These are phyloP conservation scores for Leucophora obtusa DNA, from an alignment of 2,888 invertebrate species.

Conservation along the genomic window DNA sequence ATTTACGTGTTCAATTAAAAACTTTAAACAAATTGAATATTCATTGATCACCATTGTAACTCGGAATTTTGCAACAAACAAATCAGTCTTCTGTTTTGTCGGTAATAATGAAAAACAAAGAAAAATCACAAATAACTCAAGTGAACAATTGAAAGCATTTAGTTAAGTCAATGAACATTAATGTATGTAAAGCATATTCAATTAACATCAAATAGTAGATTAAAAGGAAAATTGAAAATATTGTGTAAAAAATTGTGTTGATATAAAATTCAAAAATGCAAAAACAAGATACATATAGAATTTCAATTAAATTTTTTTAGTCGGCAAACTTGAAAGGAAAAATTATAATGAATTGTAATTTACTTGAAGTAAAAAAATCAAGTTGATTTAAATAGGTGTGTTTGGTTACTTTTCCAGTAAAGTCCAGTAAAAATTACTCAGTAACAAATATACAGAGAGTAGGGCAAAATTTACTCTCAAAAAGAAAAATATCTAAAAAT, in stretches of 20 bases:
- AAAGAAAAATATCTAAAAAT: too few species aligned
- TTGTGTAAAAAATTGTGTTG: constrained; percentile 32
- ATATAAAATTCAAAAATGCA: constrained; percentile 41
- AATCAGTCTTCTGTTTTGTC: constrained; percentile 36
- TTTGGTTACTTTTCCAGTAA: too few species aligned
- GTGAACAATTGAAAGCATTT: constrained; percentile 52
- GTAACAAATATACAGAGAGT: too few species aligned
- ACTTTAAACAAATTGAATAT: constrained; percentile 43
- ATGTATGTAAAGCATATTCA: constrained; percentile 46
- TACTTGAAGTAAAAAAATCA: too few species aligned
- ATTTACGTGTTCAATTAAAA: constrained; percentile 43
- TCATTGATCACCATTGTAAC: constrained; percentile 39
- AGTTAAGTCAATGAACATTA: constrained; percentile 49
- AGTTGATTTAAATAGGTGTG: too few species aligned
- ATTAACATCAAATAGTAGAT: constrained; percentile 45
- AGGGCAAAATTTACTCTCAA: too few species aligned
- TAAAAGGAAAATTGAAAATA: constrained; percentile 16
- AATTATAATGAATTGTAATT: background rate
- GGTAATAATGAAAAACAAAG: constrained; percentile 12
- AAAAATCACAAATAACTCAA: constrained; percentile 30
- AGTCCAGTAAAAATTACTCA: too few species aligned
- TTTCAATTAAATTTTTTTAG: constrained; percentile 35
- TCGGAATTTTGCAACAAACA: constrained; percentile 16
- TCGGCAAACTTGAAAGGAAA: constrained; percentile 45
- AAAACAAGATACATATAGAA: constrained; percentile 29